A percentile compares a stretch with the other conserved stretches of the same genome.
Evolutionary conservation across 1,140 invertebrate species (phyloP).

Genomic region (Rhynchophorus ferrugineus): DNA sequence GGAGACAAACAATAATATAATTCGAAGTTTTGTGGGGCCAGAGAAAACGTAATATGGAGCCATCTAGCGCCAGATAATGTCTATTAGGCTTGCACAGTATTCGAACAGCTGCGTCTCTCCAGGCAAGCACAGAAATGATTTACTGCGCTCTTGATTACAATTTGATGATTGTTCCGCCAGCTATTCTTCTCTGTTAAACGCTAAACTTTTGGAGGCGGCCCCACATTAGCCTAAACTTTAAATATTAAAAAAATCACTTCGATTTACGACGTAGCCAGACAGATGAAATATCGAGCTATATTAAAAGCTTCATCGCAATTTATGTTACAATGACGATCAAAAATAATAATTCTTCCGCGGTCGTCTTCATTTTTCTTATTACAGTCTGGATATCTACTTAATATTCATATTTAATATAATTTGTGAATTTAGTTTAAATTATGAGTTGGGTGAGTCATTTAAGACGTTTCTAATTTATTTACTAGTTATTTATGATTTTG

Average conservation of each 20-base stretch:
- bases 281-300: neutral
- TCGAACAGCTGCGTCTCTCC: constrained; percentile 27
- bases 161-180: constrained; percentile 38
- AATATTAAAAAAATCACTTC: constrained; percentile 24
- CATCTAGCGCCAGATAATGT: constrained; percentile 24
- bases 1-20: neutral
- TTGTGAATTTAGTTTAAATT: too few species aligned
- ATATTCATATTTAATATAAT: too few species aligned
- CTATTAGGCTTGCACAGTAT: constrained; percentile 17
- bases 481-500: too few species aligned
- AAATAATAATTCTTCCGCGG: too few species aligned
- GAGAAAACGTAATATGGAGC: constrained; percentile 17
- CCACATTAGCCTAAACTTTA: constrained; percentile 30
- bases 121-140: constrained; percentile 33
- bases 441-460: too few species aligned
- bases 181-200: constrained; percentile 33
- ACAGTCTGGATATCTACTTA: too few species aligned
- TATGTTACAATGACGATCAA: too few species aligned
- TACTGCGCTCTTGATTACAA: constrained; percentile 38
- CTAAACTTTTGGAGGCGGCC: constrained; percentile 31
- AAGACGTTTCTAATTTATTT: too few species aligned
- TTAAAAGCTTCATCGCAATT: neutral
- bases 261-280: constrained; percentile 14
- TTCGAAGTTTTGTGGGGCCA: neutral
- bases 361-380: too few species aligned